Percentiles rank a stretch among this genome's conserved stretches.
phyloP scores from a whole-genome alignment of 1,140 invertebrate species.

The Eueides isabella region DNA sequence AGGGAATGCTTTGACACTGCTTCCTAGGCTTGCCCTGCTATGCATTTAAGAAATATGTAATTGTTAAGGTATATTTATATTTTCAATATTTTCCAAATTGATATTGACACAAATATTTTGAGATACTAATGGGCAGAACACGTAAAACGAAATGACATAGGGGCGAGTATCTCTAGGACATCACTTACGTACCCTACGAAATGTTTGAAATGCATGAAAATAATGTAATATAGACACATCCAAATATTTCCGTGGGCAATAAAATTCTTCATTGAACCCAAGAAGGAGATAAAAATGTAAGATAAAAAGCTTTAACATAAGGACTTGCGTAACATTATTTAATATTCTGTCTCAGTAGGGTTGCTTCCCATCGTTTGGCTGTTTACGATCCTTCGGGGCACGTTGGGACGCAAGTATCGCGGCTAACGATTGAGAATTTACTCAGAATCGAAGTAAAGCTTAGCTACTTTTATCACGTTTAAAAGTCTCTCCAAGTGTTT shows the following conservation, averaged over 20 bases:
- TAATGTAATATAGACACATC: neutral
- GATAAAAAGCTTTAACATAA: neutral
- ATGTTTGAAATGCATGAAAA: neutral
- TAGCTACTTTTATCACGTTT: neutral
- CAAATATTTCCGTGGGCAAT: neutral
- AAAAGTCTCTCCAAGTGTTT: neutral
- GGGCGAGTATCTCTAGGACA: neutral
- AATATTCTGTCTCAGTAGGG: neutral
- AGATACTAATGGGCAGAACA: no score
- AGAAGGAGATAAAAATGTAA: neutral
- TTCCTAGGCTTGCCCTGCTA: no score
- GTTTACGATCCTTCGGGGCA: neutral
- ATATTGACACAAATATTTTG: no score
- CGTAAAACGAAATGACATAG: no score
- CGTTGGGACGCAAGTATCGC: constrained; percentile 1
- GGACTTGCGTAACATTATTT: constrained; percentile 7
- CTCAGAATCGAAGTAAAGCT: neutral
- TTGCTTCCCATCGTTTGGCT: neutral
- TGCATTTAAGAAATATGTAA: no score
- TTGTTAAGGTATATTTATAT: no score
- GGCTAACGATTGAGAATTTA: neutral
- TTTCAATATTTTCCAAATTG: no score
- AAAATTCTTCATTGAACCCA: neutral
- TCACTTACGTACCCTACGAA: neutral
- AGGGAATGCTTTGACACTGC: no score